Evolutionary conservation across 2,888 invertebrate genomes (phyloP).

Genomic region (Mythimna ferrago): DNA sequence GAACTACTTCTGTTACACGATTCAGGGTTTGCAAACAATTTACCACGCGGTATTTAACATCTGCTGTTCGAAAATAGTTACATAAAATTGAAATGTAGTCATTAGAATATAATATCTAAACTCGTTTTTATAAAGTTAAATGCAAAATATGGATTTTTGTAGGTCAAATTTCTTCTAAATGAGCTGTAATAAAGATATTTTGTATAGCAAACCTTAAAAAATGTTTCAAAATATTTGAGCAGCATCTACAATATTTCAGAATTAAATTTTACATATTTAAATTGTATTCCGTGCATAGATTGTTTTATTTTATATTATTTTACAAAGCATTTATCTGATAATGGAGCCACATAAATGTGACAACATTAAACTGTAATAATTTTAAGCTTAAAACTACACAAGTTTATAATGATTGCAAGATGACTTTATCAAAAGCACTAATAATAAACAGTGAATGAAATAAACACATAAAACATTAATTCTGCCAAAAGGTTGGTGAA

Average conservation of each 20-base stretch:
- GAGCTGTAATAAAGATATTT: not conserved
- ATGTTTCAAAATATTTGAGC: not conserved
- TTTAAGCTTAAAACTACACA: not conserved
- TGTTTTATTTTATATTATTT: not conserved
- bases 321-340: not conserved
- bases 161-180: not conserved
- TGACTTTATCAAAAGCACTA: not conserved
- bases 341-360: not conserved
- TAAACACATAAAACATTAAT: not conserved
- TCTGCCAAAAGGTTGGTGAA: slow-evolving; percentile 70
- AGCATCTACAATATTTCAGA: not conserved
- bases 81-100: not conserved
- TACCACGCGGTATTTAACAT: slow-evolving; percentile 15
- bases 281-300: no score
- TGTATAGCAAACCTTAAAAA: not conserved
- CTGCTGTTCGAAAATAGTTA: not conserved
- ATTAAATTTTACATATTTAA: not conserved
- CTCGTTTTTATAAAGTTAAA: not conserved
- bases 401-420: not conserved
- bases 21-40: slow-evolving; percentile 64
- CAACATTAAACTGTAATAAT: not conserved
- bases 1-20: slow-evolving; percentile 61
- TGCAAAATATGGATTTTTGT: not conserved
- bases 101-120: not conserved
- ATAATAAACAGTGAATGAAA: not conserved